Evolutionary conservation across 1,140 invertebrate species (phyloP), one percentile per base, ranked within the genome.

Genomic region (Tetraneura akinire): DNA sequence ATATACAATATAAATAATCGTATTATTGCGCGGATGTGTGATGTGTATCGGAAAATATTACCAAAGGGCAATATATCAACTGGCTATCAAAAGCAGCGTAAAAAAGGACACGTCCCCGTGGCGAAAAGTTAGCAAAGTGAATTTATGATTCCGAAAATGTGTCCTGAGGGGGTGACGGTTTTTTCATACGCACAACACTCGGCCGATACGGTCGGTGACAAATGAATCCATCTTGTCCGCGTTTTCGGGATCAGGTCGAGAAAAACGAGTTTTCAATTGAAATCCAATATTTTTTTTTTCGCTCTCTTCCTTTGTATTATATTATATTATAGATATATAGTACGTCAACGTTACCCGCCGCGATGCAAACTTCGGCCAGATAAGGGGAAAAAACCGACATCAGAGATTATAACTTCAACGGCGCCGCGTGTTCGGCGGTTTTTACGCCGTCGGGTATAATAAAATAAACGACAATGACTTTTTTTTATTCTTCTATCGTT

Each of bases 221-320:
- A 78, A 78, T 62, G 74, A 78, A 78, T 78, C 74, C 74, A 47
- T 78, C 74, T 78, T 78, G 74, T 78, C 74, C 74, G 21, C 55
- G 6, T 62, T 60, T 74, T 78, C 55, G 73, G 73, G 73, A 53
- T 78, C 74, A 47, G 53, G 53, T 16, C 32, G 55, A 78, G 74
- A 62, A 78, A 78, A 78, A 78, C 55, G 74, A 78, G 74, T 78
- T 78, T 78, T 78, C 74, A 78, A 78, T 78, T 78, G 74, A 78
- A 78, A 78, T 78, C 74, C 74, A 45, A 78, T 78, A 78, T 78
- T 78, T 76, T 71, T 70, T 49, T 26, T 26, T 18, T 49, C 11
- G 8, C n/a, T n/a, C n/a, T n/a, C n/a, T n/a, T n/a, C n/a, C n/a
- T n/a, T n/a, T n/a, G 32, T 37, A n/a, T n/a, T n/a, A n/a, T n/a